Evolutionary conservation across 2,113 vertebrate species (phyloP).

Genomic region (Alaudala cheleensis): DNA sequence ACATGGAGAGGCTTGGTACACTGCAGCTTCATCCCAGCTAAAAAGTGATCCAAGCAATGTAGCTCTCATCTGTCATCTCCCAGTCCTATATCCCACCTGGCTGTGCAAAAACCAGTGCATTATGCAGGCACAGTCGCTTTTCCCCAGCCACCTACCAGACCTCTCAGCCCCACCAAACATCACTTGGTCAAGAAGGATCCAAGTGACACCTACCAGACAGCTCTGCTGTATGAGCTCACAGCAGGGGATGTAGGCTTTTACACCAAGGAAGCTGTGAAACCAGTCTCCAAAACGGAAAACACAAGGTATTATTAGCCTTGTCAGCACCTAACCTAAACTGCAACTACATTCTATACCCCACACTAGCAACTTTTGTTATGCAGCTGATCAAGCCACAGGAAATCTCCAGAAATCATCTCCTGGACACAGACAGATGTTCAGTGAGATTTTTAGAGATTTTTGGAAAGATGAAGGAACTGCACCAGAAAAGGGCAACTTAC

Average conservation of each 20-base stretch:
- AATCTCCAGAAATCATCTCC: not conserved
- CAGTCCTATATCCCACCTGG: not conserved
- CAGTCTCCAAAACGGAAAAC: not conserved
- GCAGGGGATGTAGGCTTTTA: not conserved
- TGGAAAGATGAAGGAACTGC: not conserved
- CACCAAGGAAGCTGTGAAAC: not conserved
- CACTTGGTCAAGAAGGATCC: not conserved
- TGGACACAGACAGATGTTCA: not conserved
- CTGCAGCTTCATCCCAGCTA: not conserved
- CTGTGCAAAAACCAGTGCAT: not conserved
- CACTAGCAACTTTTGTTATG: not conserved
- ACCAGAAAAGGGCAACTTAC: conserved; percentile 75
- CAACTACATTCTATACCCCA: not conserved
- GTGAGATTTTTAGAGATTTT: not conserved
- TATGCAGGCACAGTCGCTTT: not conserved
- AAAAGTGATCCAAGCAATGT: not conserved
- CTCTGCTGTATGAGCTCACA: not conserved
- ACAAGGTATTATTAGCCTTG: not conserved
- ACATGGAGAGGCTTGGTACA: not conserved
- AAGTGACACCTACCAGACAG: not conserved
- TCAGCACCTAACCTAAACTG: not conserved
- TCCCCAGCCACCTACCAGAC: not conserved
- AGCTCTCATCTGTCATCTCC: not conserved
- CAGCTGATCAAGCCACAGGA: not conserved
- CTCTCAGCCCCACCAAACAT: not conserved